These are phyloP conservation scores for Apotomis capreana DNA, from an alignment of 2,888 invertebrate species.

Conservation along the genomic window DNA sequence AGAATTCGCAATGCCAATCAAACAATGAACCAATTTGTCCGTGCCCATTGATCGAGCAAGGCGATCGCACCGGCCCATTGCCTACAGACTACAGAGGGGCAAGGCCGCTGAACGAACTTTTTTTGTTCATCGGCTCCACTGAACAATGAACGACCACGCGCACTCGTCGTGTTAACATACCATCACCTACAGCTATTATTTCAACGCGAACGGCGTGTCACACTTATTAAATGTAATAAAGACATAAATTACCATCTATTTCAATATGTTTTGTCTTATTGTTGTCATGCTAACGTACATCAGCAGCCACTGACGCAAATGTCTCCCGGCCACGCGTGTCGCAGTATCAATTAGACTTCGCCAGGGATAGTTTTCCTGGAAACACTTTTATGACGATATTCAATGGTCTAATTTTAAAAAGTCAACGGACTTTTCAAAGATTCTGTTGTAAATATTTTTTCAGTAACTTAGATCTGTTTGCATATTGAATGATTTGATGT, in stretches of 20 bases:
- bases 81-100: slow-evolving; percentile 23
- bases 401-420: slow-evolving; percentile 17
- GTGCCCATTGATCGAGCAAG: slow-evolving; percentile 20
- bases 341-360: slow-evolving; percentile 6
- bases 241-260: slow-evolving; percentile 25
- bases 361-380: slow-evolving; percentile 13
- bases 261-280: slow-evolving; percentile 28
- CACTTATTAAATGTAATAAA: slow-evolving; percentile 22
- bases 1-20: slow-evolving; percentile 30
- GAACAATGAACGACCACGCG: slow-evolving; percentile 29
- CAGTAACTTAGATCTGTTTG: slow-evolving; percentile 10
- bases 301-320: slow-evolving; percentile 42
- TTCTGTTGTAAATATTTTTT: background rate
- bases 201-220: slow-evolving; percentile 17
- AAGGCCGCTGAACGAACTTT: slow-evolving; percentile 32
- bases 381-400: background rate
- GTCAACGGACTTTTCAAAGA: slow-evolving; percentile 13
- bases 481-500: background rate
- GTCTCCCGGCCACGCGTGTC: slow-evolving; percentile 27
- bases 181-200: slow-evolving; percentile 16
- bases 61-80: slow-evolving; percentile 30
- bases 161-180: slow-evolving; percentile 20
- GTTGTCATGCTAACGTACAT: slow-evolving; percentile 43
- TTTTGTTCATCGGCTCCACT: slow-evolving; percentile 30
- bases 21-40: slow-evolving; percentile 25